Conservation (phyloP, 92 coral and sea anemone genomes). For the Zoanthus sansibaricus region DNA sequence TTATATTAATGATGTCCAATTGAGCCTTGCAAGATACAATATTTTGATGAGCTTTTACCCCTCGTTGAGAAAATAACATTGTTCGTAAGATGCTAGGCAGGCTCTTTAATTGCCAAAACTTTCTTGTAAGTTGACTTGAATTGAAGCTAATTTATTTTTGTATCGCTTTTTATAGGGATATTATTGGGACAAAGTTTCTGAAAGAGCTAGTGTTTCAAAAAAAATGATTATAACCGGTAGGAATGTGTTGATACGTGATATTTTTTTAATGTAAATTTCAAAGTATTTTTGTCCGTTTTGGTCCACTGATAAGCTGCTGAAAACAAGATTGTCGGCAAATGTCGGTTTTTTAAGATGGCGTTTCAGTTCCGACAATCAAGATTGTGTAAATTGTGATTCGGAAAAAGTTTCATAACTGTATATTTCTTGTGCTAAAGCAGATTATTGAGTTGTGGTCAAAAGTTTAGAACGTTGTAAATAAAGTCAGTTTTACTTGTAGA, state of each 20-base stretch:
- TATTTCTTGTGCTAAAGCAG: conserved; percentile 39
- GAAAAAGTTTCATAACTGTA: background rate
- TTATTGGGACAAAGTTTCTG: background rate
- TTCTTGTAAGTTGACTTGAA: background rate
- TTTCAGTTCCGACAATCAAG: conserved; percentile 34
- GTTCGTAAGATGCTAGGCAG: background rate
- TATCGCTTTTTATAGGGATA: background rate
- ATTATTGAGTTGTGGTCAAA: conserved; percentile 37
- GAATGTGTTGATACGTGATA: conserved; percentile 15
- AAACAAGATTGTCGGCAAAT: conserved; percentile 26
- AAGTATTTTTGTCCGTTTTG: conserved; percentile 24
- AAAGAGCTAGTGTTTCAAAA: background rate
- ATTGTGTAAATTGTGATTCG: conserved; percentile 24
- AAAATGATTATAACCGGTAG: conserved; percentile 4
- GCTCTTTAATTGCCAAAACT: background rate
- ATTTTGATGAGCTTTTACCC: background rate
- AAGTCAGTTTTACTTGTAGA: conserved; percentile 18
- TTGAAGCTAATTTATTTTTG: conserved; percentile 28
- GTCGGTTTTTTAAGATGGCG: conserved; percentile 6
- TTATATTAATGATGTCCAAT: background rate
- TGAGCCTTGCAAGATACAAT: background rate
- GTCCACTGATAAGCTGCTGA: conserved; percentile 17
- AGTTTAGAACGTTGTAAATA: conserved; percentile 29
- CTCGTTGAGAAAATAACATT: background rate
- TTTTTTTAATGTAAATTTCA: conserved; percentile 14